phyloP scores from a whole-genome alignment of 2,888 invertebrate genomes.

The Bellardia pandia region DNA sequence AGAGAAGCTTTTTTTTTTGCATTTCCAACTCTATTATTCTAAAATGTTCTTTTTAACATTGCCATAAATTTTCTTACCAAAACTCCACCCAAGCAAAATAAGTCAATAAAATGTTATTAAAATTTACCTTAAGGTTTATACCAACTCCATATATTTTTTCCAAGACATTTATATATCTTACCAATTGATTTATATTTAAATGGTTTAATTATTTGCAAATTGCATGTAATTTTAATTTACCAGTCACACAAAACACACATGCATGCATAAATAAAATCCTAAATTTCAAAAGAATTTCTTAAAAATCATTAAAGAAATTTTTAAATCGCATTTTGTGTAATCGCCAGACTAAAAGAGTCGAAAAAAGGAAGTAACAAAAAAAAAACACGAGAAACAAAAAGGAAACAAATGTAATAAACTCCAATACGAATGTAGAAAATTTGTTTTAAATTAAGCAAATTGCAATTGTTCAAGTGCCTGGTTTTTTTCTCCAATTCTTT shows the following conservation, averaged over 20 bases:
- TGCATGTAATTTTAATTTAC: slow-evolving; percentile 22
- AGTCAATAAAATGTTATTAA: not conserved
- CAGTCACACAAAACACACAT: not conserved
- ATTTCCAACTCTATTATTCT: too few species aligned
- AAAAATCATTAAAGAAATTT: slow-evolving; percentile 13
- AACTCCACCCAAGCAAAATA: not conserved
- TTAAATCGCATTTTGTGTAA: slow-evolving; percentile 21
- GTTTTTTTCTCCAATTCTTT: slow-evolving; percentile 16
- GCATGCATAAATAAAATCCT: too few species aligned
- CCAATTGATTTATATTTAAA: slow-evolving; percentile 55
- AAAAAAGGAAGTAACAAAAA: not conserved
- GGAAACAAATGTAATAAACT: slow-evolving; percentile 45
- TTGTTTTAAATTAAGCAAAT: slow-evolving; percentile 62
- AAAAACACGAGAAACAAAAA: not conserved
- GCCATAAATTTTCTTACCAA: not conserved
- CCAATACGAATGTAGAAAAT: slow-evolving; percentile 40
- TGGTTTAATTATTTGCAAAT: slow-evolving; percentile 54
- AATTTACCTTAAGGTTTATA: not conserved
- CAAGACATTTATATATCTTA: slow-evolving; percentile 15
- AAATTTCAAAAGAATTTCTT: slow-evolving; percentile 44
- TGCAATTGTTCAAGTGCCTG: slow-evolving; percentile 41
- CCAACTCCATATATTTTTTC: not conserved
- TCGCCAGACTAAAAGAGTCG: slow-evolving; percentile 11
- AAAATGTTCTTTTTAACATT: too few species aligned
- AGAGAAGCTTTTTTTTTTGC: too few species aligned